Evolutionary conservation across 2,888 invertebrate species (phyloP), one percentile per base, ranked within the genome.

Genomic region (Stenurella melanura): DNA sequence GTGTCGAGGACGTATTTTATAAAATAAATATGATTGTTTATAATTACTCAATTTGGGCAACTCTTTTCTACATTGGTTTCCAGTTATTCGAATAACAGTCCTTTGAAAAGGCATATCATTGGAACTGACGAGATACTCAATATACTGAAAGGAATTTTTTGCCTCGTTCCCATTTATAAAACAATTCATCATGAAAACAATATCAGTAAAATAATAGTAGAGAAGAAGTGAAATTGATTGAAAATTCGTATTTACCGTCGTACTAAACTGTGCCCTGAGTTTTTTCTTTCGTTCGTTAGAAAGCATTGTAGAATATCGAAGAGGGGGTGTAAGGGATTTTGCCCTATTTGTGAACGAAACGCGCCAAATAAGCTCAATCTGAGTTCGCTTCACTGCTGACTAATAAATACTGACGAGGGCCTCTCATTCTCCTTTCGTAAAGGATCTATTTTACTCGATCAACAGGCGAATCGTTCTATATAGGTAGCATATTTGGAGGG

Each of bases 301-400:
- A n/a, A 4, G n/a, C 50, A 50, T 50, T 17, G 50, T 17, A 15
- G 50, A 50, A 50, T 50, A 50, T 3, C n/a, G n/a, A 50, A n/a
- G 50, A 50, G 50, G 50, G n/a, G 50, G 50, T 50, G 50, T 17
- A 50, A 21, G 26, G 60, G 60, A 60, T 60, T 60, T 30, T n/a
- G 60, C 26, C 58, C 60, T 60, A 30, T 30, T 60, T 60, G 26
- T 60, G 60, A 60, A 26, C 60, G 60, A 26, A 26, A 26, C 60
- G 60, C 60, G 60, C 21, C 60, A 60, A 60, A 60, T 60, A 60
- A 60, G 60, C 26, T n/a, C 60, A 60, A 60, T 60, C 15, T 60
- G 21, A 6, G 15, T 60, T 11, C 60, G 26, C 60, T 60, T 60
- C 60, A 60, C 60, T 60, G 26, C 60, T 60, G 26, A 60, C 60